Evolutionary conservation across 2,888 invertebrate species (phyloP), one percentile per base, ranked within the genome.

Genomic region (Siphlonurus alternatus): DNA sequence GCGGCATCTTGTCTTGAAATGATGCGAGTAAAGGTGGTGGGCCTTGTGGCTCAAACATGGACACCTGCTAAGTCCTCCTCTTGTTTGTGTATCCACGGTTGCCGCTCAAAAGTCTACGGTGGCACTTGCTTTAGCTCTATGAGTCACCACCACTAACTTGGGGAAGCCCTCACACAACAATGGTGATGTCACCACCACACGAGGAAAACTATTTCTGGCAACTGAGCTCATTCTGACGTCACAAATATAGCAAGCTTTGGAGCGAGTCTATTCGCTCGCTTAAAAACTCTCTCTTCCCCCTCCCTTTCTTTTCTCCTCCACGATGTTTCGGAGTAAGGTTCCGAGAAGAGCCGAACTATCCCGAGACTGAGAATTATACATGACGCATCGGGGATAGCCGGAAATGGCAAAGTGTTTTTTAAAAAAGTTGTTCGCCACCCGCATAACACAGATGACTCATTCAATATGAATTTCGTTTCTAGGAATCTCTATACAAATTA

Each of bases 1-100:
- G 56, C 19, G 56, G 56, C 56, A 56, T 56, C 22, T 56, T 56
- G n/a, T 56, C 56, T 22, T 56, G 56, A n/a, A 56, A 38, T 38
- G 38, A 38, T 38, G 38, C 38, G 15, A 38, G 38, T 38, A 38
- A 38, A 38, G 38, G 38, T 10, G 38, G 38, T 38, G 38, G 38
- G 5, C 38, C 38, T 38, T 5, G 15, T 38, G 38, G 38, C 15
- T 38, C 38, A 15, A 38, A 38, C 38, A 38, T 38, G 38, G 38
- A 38, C 15, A 15, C 15, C 15, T 38, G 15, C 38, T n/a, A n/a
- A n/a, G n/a, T n/a, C n/a, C n/a, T n/a, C n/a, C n/a, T n/a, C n/a
- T n/a, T n/a, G n/a, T n/a, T n/a, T n/a, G n/a, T n/a, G n/a, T n/a
- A n/a, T n/a, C n/a, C n/a, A n/a, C n/a, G n/a, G n/a, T 38, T 38